phyloP scores from a whole-genome alignment of 2,888 invertebrate genomes.

The Oligia latruncula region DNA sequence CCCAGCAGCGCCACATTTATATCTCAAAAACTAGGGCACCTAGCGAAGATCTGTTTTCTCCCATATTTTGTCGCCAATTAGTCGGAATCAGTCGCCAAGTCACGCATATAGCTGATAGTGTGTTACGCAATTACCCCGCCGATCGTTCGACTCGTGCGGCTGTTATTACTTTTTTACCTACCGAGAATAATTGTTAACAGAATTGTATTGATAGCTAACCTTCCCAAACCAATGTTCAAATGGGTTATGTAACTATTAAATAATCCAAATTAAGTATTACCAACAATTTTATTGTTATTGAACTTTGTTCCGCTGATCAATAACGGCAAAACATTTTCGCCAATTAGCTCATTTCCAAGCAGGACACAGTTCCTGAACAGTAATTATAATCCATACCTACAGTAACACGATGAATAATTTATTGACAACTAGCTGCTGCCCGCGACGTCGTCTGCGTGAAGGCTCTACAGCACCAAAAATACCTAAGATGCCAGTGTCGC shows the following conservation, averaged over 20 bases:
- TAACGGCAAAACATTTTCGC: conserved; percentile 22
- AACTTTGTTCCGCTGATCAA: conserved; percentile 25
- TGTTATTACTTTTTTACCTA: not conserved
- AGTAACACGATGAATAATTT: conserved; percentile 25
- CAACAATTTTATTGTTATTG: conserved; percentile 10
- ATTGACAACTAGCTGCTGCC: no score
- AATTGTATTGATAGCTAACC: conserved; percentile 2
- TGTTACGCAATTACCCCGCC: not conserved
- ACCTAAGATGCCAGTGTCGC: no score
- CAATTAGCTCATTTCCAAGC: conserved; percentile 43
- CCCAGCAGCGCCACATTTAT: no score
- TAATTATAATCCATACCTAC: conserved; percentile 19
- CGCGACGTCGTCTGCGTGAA: no score
- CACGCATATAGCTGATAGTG: not conserved
- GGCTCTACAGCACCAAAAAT: no score
- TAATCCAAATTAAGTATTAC: conserved; percentile 30
- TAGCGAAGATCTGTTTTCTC: no score
- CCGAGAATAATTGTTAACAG: not conserved
- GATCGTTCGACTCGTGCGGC: not conserved
- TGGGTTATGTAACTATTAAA: conserved; percentile 5
- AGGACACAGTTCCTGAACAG: conserved; percentile 13
- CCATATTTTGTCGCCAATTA: no score
- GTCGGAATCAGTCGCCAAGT: no score
- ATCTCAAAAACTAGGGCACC: no score
- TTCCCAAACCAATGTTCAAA: conserved; percentile 1